Evolutionary conservation across 1,140 invertebrate genomes (phyloP).

Genomic region (Anastrepha ludens): DNA sequence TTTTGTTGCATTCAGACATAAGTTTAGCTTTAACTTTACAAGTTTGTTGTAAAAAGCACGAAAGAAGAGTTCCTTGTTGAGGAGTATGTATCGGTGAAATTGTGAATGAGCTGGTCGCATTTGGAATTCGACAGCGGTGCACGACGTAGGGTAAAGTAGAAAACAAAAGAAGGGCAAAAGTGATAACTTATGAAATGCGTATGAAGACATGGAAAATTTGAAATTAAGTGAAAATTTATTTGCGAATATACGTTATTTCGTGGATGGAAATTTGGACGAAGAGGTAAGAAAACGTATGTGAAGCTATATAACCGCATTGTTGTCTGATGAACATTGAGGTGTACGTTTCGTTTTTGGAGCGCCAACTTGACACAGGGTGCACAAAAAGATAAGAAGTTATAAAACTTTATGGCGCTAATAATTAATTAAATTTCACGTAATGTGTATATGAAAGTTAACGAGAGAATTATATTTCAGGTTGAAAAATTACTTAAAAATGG

Average conservation of each 20-base stretch:
- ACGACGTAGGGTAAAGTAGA: not conserved
- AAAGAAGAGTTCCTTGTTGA: not conserved
- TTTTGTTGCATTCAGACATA: not conserved
- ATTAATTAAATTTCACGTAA: no score
- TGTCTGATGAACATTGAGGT: not conserved
- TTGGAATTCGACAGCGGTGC: not conserved
- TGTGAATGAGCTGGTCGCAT: constrained; percentile 9
- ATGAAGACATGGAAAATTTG: constrained; percentile 56
- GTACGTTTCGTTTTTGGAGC: not conserved
- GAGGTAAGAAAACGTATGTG: constrained; percentile 62
- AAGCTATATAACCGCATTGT: not conserved
- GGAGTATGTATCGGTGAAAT: not conserved
- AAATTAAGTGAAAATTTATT: constrained; percentile 62
- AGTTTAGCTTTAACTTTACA: not conserved
- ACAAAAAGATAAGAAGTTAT: not conserved
- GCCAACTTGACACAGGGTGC: constrained; percentile 36
- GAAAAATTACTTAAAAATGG: constrained; percentile 83
- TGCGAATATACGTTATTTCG: constrained; percentile 69
- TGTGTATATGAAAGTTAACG: not conserved
- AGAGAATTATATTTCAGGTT: constrained; percentile 76
- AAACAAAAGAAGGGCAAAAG: constrained; percentile 3
- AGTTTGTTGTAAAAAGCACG: no score
- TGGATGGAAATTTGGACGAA: constrained; percentile 69
- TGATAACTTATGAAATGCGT: constrained; percentile 46
- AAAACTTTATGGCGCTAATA: not conserved